Percentiles rank a stretch among this genome's conserved stretches.
Evolutionary conservation across 1,140 invertebrate species (phyloP).

Genomic region (Acromyrmex charruanus): DNA sequence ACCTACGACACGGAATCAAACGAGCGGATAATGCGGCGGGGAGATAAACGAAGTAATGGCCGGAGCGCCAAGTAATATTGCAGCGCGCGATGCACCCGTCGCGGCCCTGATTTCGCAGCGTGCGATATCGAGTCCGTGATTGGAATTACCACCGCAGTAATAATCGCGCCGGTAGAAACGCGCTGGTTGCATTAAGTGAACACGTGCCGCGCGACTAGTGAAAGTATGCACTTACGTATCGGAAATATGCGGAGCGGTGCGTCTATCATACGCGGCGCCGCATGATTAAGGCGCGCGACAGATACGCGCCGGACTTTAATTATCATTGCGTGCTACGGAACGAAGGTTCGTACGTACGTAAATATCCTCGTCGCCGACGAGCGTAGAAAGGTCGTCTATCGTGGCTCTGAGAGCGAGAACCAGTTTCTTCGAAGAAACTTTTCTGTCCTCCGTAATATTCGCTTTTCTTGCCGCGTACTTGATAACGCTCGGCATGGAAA

Average conservation of each 20-base stretch:
- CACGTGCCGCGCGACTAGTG: constrained; percentile 73
- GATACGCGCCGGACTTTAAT: constrained; percentile 70
- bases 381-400: constrained; percentile 24
- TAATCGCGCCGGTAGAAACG: constrained; percentile 42
- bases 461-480: not conserved
- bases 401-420: constrained; percentile 63
- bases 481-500: not conserved
- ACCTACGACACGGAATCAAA: constrained; percentile 20
- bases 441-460: not conserved
- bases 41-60: constrained; percentile 52
- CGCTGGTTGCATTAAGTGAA: constrained; percentile 48
- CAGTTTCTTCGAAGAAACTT: constrained; percentile 50
- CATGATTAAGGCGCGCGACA: constrained; percentile 76
- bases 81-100: constrained; percentile 15
- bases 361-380: constrained; percentile 14
- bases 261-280: constrained; percentile 75
- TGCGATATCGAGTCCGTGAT: constrained; percentile 29
- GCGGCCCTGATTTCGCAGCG: constrained; percentile 59
- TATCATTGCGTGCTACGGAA: constrained; percentile 63
- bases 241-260: constrained; percentile 64
- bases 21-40: constrained; percentile 35
- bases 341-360: constrained; percentile 27
- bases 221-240: constrained; percentile 77
- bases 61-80: constrained; percentile 11
- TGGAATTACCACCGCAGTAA: constrained; percentile 39